Evolutionary conservation across 37 sponge, comb jelly and placozoan genomes (phyloP).

Genomic region (Corticium candelabrum): DNA sequence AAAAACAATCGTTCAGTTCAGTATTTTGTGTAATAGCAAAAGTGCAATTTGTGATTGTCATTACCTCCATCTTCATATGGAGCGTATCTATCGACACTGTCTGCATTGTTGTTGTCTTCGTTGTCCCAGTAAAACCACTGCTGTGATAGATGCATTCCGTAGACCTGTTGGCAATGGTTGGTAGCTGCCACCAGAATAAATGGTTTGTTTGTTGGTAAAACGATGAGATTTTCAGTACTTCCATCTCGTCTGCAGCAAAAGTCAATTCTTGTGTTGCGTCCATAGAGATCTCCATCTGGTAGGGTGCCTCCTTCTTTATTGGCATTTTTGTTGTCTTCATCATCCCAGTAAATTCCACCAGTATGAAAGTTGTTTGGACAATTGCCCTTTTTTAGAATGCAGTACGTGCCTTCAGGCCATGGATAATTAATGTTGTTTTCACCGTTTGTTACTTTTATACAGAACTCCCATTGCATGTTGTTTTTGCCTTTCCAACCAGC

Average conservation of each 20-base stretch:
- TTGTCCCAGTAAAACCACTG: slow-evolving; percentile 23
- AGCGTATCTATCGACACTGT: background rate
- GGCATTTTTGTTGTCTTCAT: slow-evolving; percentile 12
- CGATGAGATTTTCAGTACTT: background rate
- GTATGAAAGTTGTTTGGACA: slow-evolving; percentile 15
- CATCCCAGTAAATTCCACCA: slow-evolving; percentile 21
- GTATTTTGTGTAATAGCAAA: slow-evolving; percentile 33
- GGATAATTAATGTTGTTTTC: background rate
- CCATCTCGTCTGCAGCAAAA: slow-evolving; percentile 27
- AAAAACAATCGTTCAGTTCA: too few species aligned
- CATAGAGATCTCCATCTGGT: slow-evolving; percentile 24
- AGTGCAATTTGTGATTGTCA: slow-evolving; percentile 16
- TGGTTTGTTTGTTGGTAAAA: slow-evolving; percentile 13
- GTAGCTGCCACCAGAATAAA: slow-evolving; percentile 7
- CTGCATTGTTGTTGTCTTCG: slow-evolving; percentile 5
- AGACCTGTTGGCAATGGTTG: slow-evolving; percentile 12
- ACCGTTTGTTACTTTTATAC: background rate
- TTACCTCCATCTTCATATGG: background rate
- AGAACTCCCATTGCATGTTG: background rate
- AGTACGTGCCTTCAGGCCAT: slow-evolving; percentile 28
- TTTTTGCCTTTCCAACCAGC: too few species aligned
- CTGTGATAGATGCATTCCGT: slow-evolving; percentile 3
- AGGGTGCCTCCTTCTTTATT: slow-evolving; percentile 14
- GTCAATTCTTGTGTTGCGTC: background rate
- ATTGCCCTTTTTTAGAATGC: slow-evolving; percentile 14